These are phyloP conservation scores for Microtus ochrogaster DNA, from an alignment of 2,113 vertebrate species.

Conservation along the genomic window DNA sequence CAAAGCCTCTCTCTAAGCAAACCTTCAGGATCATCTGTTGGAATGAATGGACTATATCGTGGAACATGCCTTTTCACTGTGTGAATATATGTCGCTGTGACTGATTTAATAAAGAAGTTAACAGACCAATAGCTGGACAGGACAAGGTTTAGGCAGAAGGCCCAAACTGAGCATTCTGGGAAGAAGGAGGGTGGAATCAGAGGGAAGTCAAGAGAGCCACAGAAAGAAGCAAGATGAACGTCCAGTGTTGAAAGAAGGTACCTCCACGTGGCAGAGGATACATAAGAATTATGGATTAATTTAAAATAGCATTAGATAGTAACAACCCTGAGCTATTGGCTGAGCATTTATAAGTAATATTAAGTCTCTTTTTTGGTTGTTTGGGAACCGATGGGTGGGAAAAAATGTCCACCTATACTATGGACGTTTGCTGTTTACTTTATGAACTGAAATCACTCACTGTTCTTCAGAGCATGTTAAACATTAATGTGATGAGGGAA, in stretches of 20 bases:
- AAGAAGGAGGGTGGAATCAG: background rate
- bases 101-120: background rate
- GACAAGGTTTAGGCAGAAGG: background rate
- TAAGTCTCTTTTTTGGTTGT: background rate
- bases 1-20: background rate
- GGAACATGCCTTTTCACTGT: background rate
- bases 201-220: background rate
- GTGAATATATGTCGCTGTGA: background rate
- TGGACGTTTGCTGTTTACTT: background rate
- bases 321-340: background rate
- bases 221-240: background rate
- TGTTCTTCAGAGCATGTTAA: constrained; percentile 1
- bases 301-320: background rate
- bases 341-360: background rate
- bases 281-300: background rate
- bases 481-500: constrained; percentile 22
- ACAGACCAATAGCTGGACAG: background rate
- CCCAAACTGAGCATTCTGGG: background rate
- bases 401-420: background rate
- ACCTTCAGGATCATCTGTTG: background rate
- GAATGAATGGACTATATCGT: background rate
- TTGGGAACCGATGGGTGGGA: background rate
- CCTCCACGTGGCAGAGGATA: background rate
- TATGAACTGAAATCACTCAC: background rate
- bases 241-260: background rate